A percentile compares a stretch with the other conserved stretches of the same genome.
These are phyloP conservation scores for Himalopsyche japonica DNA, from an alignment of 2,888 invertebrate genomes.

Conservation along the genomic window DNA sequence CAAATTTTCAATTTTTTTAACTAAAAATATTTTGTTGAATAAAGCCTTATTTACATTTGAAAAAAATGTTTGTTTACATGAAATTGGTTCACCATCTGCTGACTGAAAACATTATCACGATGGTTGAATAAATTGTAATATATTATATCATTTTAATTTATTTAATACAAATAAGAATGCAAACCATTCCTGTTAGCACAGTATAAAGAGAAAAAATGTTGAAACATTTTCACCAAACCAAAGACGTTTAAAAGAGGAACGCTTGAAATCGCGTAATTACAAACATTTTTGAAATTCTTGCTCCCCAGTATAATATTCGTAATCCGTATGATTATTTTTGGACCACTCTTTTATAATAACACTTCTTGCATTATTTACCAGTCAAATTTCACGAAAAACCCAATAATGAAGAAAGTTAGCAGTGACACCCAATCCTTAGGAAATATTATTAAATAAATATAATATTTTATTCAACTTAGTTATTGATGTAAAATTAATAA, in stretches of 20 bases:
- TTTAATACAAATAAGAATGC: too few relatives aligned
- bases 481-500: too few relatives aligned
- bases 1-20: too few relatives aligned
- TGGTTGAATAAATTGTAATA: too few relatives aligned
- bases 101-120: too few relatives aligned
- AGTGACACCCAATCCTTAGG: not conserved
- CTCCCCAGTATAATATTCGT: not conserved
- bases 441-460: not conserved
- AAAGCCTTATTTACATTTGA: too few relatives aligned
- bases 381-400: not conserved
- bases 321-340: not conserved
- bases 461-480: too few relatives aligned
- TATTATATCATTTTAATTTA: too few relatives aligned
- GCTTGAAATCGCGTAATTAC: not conserved
- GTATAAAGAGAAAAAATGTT: not conserved
- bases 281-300: not conserved
- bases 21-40: too few relatives aligned
- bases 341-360: not conserved
- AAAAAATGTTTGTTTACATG: too few relatives aligned
- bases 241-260: not conserved
- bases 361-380: not conserved
- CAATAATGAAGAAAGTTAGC: not conserved
- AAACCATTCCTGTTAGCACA: too few relatives aligned
- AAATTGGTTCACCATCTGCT: too few relatives aligned
- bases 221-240: not conserved